phyloP scores from a whole-genome alignment of 2,888 invertebrate species.

The Dryocosmus kuriphilus region DNA sequence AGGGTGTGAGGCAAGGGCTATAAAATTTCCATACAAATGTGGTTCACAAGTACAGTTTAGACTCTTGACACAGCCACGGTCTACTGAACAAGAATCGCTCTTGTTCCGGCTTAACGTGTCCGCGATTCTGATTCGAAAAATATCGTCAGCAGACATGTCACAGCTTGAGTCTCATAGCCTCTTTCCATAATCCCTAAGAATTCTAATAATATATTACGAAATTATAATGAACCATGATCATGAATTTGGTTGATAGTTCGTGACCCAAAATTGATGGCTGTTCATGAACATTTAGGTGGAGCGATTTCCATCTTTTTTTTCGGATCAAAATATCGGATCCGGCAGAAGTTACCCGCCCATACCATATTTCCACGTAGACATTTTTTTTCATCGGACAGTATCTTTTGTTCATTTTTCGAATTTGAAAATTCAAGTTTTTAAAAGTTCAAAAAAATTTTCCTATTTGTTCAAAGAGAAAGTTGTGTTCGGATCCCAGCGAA shows the following conservation, averaged over 20 bases:
- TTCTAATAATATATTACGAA: constrained; percentile 6
- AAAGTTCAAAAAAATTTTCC: too few relatives aligned
- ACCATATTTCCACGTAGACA: too few relatives aligned
- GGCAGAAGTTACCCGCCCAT: too few relatives aligned
- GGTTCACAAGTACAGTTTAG: constrained; percentile 16
- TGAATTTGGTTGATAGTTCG: constrained; percentile 9
- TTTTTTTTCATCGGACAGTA: too few relatives aligned
- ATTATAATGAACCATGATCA: not conserved
- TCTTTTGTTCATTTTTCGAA: too few relatives aligned
- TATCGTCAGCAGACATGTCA: not conserved
- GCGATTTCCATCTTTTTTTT: too few relatives aligned
- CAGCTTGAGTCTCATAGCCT: not conserved
- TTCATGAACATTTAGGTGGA: too few relatives aligned
- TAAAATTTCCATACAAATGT: constrained; percentile 51
- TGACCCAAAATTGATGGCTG: not conserved
- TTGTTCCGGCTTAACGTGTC: constrained; percentile 4
- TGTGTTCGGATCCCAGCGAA: too few relatives aligned
- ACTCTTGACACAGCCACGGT: constrained; percentile 1
- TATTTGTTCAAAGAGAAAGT: too few relatives aligned
- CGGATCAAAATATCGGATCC: too few relatives aligned
- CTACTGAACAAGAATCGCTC: constrained; percentile 5
- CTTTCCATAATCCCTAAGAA: not conserved
- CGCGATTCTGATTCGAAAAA: not conserved
- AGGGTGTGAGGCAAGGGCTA: constrained; percentile 40
- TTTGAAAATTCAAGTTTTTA: too few relatives aligned